A percentile compares a stretch with the other conserved stretches of the same genome.
These are phyloP conservation scores for Ectemnius continuus DNA, from an alignment of 2,888 invertebrate genomes.

Conservation along the genomic window DNA sequence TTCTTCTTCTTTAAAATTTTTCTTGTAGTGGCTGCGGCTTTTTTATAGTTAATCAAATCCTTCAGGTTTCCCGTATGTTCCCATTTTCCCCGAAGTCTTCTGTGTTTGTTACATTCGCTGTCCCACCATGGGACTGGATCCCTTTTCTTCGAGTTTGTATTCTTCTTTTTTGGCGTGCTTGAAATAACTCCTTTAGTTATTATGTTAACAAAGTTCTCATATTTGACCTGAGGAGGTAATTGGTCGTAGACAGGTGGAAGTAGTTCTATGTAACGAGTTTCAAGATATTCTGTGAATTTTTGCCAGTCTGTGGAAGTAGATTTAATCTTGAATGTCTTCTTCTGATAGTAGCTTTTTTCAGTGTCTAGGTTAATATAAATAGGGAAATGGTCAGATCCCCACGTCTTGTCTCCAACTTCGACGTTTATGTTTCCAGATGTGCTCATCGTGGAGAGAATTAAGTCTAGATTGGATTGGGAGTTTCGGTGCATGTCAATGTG, in stretches of 20 bases:
- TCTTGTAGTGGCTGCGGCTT: too few species aligned
- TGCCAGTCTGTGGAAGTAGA: slow-evolving; percentile 10
- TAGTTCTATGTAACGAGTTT: not conserved
- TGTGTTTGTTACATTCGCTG: not conserved
- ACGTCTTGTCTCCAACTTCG: not conserved
- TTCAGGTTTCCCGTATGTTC: not conserved
- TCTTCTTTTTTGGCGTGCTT: too few species aligned
- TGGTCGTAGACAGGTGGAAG: not conserved
- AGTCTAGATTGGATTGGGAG: slow-evolving; percentile 8
- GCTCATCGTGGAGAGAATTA: not conserved
- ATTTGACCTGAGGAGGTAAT: slow-evolving; percentile 8
- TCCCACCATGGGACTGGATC: slow-evolving; percentile 1
- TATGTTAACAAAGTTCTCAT: slow-evolving; percentile 3
- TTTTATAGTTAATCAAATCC: not conserved
- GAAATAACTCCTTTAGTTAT: too few species aligned
- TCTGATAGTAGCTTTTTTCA: not conserved
- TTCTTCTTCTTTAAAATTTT: not conserved
- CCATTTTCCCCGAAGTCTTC: too few species aligned
- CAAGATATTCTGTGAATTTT: not conserved
- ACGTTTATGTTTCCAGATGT: not conserved
- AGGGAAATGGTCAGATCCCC: slow-evolving; percentile 12
- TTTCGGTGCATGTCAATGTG: slow-evolving; percentile 7
- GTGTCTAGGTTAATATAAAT: not conserved
- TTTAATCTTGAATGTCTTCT: slow-evolving; percentile 12
- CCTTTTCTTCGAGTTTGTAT: not conserved